Evolutionary conservation across 2,888 invertebrate genomes (phyloP), one percentile per base, ranked within the genome.

Genomic region (Heteromurus nitidus): DNA sequence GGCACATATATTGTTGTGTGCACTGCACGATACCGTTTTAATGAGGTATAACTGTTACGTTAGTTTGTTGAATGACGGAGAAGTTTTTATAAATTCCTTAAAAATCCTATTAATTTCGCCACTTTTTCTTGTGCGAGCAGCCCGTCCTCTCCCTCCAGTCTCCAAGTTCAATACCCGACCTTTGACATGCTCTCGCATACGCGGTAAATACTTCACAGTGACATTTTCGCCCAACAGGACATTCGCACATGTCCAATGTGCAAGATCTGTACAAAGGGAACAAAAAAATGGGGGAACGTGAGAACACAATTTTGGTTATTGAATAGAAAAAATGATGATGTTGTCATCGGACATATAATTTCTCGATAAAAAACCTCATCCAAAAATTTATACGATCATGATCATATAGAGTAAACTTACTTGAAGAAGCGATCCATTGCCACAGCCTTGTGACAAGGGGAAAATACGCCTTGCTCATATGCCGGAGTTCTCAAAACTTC

Each of bases 141-240:
- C 92, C 92, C 68, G 93, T 93, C 18, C 91, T 91, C 64, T 91
- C 91, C 82, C 93, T 91, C 96, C 96, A 96, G 85, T 93, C 92
- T 64, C 95, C 90, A 82, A 88, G 82, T 36, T 92, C 91, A 0
- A 94, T 93, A 0, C 96, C 96, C 50, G 94, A 89, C 24, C 96
- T 91, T 83, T 93, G 92, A 88, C 97, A 97, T 89, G 96, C 96
- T 85, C 95, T 93, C 0, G 95, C 95, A 88, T 97, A 97, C 1
- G 97, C 97, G 73, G 94, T 93, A 88, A 97, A 93, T 82, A 96
- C 94, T 86, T 96, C 96, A 89, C 97, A 97, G 89, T 96, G 95
- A 88, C 97, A 97, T 88, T 92, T 92, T 62, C 89, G 88, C 79
- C 92, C 92, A 16, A 92, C 92, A 1, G 94, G 93, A 89, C 97